These are phyloP conservation scores for Drosophila tristis DNA, from an alignment of 1,140 invertebrate genomes.

Conservation along the genomic window DNA sequence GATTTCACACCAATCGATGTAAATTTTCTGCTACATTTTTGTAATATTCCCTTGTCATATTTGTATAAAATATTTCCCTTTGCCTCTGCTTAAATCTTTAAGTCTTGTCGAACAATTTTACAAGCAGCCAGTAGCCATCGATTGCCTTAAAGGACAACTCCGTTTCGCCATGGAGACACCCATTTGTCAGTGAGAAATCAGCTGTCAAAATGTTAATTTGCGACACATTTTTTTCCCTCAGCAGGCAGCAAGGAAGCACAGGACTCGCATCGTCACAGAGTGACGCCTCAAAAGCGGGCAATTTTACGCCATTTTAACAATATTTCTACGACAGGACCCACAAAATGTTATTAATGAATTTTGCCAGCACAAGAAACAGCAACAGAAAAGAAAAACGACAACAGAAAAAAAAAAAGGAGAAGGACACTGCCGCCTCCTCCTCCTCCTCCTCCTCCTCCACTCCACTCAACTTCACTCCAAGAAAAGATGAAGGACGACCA, in stretches of 20 bases:
- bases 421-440: constrained; percentile 5
- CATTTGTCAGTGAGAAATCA: constrained; percentile 56
- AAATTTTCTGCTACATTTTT: no score
- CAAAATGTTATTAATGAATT: constrained; percentile 79
- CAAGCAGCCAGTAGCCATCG: no score
- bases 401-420: constrained; percentile 15
- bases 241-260: constrained; percentile 11
- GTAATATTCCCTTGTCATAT: no score
- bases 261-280: constrained; percentile 40
- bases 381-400: constrained; percentile 3
- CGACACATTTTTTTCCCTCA: constrained; percentile 59
- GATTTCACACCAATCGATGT: no score
- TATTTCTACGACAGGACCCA: constrained; percentile 54
- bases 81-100: no score
- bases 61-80: no score
- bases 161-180: neutral
- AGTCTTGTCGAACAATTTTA: no score
- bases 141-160: constrained; percentile 2
- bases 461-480: no score
- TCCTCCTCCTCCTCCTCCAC: no score
- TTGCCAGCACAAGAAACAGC: constrained; percentile 28
- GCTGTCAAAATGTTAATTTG: constrained; percentile 84
- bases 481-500: neutral
- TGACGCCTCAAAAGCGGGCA: constrained; percentile 67
- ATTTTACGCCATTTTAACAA: constrained; percentile 83